These are phyloP conservation scores for Octodon degus DNA, from an alignment of 2,113 vertebrate genomes.

Conservation along the genomic window DNA sequence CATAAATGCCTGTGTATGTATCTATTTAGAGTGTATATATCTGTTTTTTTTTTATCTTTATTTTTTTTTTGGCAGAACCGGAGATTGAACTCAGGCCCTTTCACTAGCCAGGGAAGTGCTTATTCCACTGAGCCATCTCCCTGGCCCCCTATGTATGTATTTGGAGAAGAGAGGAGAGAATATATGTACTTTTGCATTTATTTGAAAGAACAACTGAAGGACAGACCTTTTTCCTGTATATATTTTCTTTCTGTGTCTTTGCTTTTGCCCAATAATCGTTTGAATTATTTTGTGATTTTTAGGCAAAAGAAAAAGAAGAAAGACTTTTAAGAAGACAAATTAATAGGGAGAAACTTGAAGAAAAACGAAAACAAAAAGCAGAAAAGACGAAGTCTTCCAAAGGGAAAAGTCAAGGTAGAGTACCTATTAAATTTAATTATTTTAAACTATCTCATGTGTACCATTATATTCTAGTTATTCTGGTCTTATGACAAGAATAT, in stretches of 20 bases:
- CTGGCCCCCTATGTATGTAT: too few species aligned
- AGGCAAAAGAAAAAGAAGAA: conserved; percentile 99
- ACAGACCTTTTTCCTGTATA: background rate
- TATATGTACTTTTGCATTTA: background rate
- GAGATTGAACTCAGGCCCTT: too few species aligned
- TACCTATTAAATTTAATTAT: conserved; percentile 35
- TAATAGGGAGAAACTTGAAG: conserved; percentile 97
- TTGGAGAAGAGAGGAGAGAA: background rate
- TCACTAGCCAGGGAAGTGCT: too few species aligned
- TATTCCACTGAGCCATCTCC: too few species aligned
- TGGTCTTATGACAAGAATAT: background rate
- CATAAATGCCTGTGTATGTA: background rate
- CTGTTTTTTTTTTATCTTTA: too few species aligned
- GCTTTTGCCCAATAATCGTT: conserved; percentile 31
- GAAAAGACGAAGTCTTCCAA: conserved; percentile 88
- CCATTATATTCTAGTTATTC: background rate
- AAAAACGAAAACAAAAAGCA: conserved; percentile 95
- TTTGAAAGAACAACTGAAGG: conserved; percentile 48
- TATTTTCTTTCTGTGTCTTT: background rate
- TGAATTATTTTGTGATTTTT: conserved; percentile 67
- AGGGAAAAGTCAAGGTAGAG: conserved; percentile 84
- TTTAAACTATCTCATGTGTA: background rate
- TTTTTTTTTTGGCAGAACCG: too few species aligned
- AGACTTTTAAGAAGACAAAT: conserved; percentile 94
- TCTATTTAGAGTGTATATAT: too few species aligned